These are phyloP conservation scores for Drosophila recens DNA, from an alignment of 2,888 invertebrate genomes.

Conservation along the genomic window DNA sequence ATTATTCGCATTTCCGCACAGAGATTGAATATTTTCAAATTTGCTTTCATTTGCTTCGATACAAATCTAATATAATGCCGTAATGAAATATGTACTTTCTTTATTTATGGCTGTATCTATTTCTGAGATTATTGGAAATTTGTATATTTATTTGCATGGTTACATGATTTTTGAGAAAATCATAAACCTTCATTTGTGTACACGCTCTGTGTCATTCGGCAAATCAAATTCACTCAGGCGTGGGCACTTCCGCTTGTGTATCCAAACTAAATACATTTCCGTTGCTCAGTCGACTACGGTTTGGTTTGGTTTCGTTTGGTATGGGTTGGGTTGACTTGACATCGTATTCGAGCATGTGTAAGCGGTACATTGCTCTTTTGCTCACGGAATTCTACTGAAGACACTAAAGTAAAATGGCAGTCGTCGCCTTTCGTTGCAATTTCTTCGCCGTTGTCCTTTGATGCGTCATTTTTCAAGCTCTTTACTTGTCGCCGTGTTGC, in stretches of 20 bases:
- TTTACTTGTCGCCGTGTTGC: slow-evolving; percentile 63
- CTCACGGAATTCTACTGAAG: slow-evolving; percentile 30
- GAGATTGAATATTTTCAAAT: slow-evolving; percentile 17
- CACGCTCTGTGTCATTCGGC: slow-evolving; percentile 22
- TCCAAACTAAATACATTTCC: slow-evolving; percentile 69
- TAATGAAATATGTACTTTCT: slow-evolving; percentile 2
- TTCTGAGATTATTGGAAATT: slow-evolving; percentile 20
- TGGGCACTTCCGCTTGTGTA: slow-evolving; percentile 60
- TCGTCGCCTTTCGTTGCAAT: slow-evolving; percentile 29
- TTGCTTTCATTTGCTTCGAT: slow-evolving; percentile 7
- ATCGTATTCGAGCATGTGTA: neutral
- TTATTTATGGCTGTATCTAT: slow-evolving; percentile 21
- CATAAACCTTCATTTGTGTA: slow-evolving; percentile 26
- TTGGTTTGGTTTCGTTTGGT: neutral
- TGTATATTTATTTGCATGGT: slow-evolving; percentile 20
- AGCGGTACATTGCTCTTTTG: slow-evolving; percentile 20
- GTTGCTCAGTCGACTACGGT: slow-evolving; percentile 29
- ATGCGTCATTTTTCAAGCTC: slow-evolving; percentile 74
- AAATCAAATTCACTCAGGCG: slow-evolving; percentile 63
- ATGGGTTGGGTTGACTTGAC: slow-evolving; percentile 5
- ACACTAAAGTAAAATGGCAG: slow-evolving; percentile 49
- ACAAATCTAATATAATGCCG: slow-evolving; percentile 2
- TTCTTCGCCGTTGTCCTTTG: slow-evolving; percentile 52
- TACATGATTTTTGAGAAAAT: slow-evolving; percentile 31
- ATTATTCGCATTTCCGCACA: slow-evolving; percentile 50